Percentiles rank a stretch among this genome's conserved stretches.
Conservation (phyloP, 2,888 invertebrate genomes). For the Stenoptilia bipunctidactyla region DNA sequence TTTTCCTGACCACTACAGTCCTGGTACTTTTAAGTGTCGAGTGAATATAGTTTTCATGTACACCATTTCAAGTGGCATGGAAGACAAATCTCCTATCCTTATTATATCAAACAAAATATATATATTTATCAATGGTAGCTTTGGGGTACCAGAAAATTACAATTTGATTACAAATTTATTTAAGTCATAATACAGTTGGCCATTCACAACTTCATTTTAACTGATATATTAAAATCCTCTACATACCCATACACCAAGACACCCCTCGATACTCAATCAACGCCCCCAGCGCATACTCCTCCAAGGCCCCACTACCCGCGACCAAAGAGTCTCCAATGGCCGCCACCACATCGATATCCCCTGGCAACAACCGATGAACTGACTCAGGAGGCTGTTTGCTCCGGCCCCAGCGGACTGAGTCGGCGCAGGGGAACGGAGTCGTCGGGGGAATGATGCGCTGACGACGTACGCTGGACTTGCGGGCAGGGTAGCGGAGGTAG, state of each 20-base stretch:
- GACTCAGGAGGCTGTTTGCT: slow-evolving; percentile 65
- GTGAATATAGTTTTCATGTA: no score
- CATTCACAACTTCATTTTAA: no score
- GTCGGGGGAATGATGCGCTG: slow-evolving; percentile 60
- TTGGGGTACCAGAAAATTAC: no score
- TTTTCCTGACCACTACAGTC: no score
- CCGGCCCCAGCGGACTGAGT: slow-evolving; percentile 42
- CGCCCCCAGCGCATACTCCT: slow-evolving; percentile 79
- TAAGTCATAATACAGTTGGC: no score
- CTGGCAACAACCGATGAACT: slow-evolving; percentile 78
- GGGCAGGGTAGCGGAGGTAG: slow-evolving; percentile 55
- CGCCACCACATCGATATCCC: slow-evolving; percentile 77
- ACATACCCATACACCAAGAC: slow-evolving; percentile 78
- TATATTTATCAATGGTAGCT: no score
- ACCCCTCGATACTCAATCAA: slow-evolving; percentile 81
- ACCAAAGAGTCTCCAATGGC: slow-evolving; percentile 81
- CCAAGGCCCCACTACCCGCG: slow-evolving; percentile 80
- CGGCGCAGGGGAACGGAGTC: slow-evolving; percentile 73
- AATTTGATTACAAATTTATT: no score
- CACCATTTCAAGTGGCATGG: no score
- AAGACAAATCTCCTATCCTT: no score
- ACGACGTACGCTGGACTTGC: slow-evolving; percentile 54
- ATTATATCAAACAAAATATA: no score
- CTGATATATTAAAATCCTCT: no score
- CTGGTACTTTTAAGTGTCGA: no score